phyloP scores from a whole-genome alignment of 2,888 invertebrate species.

The Neoscelio sp. region DNA sequence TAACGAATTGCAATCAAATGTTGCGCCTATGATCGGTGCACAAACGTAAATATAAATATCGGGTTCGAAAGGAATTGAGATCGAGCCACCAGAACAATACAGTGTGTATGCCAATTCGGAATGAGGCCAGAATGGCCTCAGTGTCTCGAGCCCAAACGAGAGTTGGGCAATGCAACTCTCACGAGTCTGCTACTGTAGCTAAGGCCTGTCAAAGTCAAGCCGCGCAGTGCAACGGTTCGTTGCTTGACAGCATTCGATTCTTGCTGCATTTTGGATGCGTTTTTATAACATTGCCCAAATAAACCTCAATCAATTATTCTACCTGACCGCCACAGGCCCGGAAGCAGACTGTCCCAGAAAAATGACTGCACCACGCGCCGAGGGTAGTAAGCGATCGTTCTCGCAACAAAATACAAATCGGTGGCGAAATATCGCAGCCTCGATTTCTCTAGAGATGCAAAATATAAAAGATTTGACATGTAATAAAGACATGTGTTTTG shows the following conservation, averaged over 20 bases:
- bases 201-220: constrained; percentile 79
- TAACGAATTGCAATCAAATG: constrained; percentile 25
- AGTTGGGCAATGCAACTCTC: constrained; percentile 76
- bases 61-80: constrained; percentile 76
- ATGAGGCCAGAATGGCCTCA: constrained; percentile 80
- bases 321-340: too few species aligned
- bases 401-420: too few species aligned
- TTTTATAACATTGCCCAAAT: too few species aligned
- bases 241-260: constrained; percentile 55
- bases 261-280: constrained; percentile 37
- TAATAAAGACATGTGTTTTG: too few species aligned
- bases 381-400: too few species aligned
- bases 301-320: too few species aligned
- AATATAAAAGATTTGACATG: too few species aligned
- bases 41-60: constrained; percentile 66
- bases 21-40: constrained; percentile 45
- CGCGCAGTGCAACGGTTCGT: constrained; percentile 65
- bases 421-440: too few species aligned
- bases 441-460: too few species aligned
- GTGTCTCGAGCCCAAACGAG: constrained; percentile 70
- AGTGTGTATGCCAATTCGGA: constrained; percentile 79
- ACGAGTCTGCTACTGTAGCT: constrained; percentile 73
- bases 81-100: constrained; percentile 79
- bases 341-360: too few species aligned
- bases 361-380: too few species aligned